Conservation (phyloP, 2,113 vertebrate species). For the Mobula birostris region DNA sequence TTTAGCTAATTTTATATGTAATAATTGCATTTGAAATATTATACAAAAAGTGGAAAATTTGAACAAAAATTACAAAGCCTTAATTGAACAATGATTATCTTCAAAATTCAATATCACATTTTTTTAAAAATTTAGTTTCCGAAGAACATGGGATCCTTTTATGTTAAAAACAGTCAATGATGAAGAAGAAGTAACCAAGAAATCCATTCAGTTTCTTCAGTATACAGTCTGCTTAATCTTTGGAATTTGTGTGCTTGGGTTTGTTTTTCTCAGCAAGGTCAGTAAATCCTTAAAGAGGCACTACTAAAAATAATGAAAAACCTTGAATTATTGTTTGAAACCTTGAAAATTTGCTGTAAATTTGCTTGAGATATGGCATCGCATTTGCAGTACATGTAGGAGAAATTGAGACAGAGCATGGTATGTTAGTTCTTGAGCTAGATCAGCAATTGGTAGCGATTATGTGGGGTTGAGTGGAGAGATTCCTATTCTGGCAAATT, state of each 20-base stretch:
- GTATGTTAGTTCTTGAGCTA: not conserved
- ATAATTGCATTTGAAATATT: not conserved
- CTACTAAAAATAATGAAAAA: not conserved
- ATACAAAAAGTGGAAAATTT: not conserved
- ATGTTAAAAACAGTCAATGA: slow-evolving; percentile 8
- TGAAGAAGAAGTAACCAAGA: slow-evolving; percentile 20
- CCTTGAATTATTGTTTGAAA: not conserved
- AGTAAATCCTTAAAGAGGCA: not conserved
- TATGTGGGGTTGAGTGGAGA: not conserved
- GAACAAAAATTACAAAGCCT: not conserved
- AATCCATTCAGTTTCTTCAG: not conserved
- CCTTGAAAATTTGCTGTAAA: not conserved
- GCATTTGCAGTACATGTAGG: not conserved
- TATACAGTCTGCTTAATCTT: slow-evolving; percentile 18
- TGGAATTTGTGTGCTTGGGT: slow-evolving; percentile 4
- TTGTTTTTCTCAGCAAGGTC: slow-evolving; percentile 33
- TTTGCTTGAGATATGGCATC: too few species aligned
- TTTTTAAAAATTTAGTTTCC: slow-evolving; percentile 1
- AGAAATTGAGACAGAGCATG: not conserved
- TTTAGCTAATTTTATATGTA: not conserved
- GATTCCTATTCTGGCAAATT: not conserved
- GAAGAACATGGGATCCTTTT: slow-evolving; percentile 29
- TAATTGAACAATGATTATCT: not conserved
- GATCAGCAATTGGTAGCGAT: not conserved
- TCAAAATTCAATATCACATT: not conserved